Base-by-base conservation (phyloP, 1,140 invertebrate genomes). In the Heliconius nattereri region DNA sequence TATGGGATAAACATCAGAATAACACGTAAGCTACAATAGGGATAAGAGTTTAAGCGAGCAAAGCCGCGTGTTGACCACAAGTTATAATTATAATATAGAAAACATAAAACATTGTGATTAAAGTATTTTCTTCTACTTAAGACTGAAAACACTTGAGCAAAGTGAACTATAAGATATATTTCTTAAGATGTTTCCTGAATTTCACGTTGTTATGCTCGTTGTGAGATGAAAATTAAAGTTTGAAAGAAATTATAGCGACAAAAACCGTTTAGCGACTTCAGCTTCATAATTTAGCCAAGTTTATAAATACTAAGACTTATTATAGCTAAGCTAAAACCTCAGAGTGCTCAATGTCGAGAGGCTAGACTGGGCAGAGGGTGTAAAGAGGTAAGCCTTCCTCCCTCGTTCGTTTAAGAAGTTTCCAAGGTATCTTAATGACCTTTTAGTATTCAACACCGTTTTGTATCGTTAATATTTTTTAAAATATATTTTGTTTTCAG, bases 321-420 rank as follows among this genome's bases (percentile, higher is more conserved):
- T 78, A 45, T 75, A 75, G 45, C 72, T 49, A 71, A 73, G 66
- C 45, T 54, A 72, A 76, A 40, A 71, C 54, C 78, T 79, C 49
- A 72, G 74, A 79, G 74, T 74, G 78, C 77, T 60, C 75, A 77
- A 81, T 77, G 72, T 81, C 71, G 71, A 81, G 79, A 49, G 52
- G 49, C 29, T 26, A 81, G 79, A 77, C 79, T 77, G 75, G 52
- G 79, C 75, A 74, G 79, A 73, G 75, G 54, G 71, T n/a, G 75
- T 71, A 66, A 74, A 78, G 78, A 77, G 76, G 79, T 80, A 79
- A 76, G 73, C 79, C 75, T 73, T 81, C 54, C 26, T 75, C 79
- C 71, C 71, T 77, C 66, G 75, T 74, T 77, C 73, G 75, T 74
- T 81, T 77, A 60, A 79, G 74, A 60, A 70, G 75, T 71, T 74